phyloP scores from a whole-genome alignment of 2,797 vertebrate species.

The Microctenopoma lineatum region DNA sequence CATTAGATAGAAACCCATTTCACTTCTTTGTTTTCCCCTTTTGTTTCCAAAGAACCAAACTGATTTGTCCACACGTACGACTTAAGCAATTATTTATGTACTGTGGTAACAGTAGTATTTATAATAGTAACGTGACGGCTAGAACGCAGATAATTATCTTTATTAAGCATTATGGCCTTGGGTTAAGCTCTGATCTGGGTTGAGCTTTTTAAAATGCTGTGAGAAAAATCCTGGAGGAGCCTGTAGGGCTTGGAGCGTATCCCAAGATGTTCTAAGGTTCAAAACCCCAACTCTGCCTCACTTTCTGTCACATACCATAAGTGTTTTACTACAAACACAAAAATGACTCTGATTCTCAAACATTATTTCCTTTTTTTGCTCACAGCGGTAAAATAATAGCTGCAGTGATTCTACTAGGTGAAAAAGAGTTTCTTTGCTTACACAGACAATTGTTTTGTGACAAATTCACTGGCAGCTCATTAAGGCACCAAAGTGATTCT shows the following conservation, averaged over 20 bases:
- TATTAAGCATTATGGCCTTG: slow-evolving; percentile 75
- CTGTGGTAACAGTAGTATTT: slow-evolving; percentile 45
- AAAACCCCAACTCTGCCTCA: slow-evolving; percentile 24
- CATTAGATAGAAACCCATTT: slow-evolving; percentile 17
- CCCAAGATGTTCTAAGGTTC: slow-evolving; percentile 56
- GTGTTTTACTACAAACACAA: slow-evolving; percentile 16
- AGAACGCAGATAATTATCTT: slow-evolving; percentile 69
- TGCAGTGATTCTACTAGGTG: slow-evolving; percentile 15
- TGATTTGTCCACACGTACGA: slow-evolving; percentile 38
- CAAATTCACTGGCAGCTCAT: slow-evolving; percentile 71
- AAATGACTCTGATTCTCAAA: slow-evolving; percentile 13
- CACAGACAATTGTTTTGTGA: slow-evolving; percentile 59
- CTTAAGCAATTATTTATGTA: slow-evolving; percentile 18
- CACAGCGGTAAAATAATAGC: slow-evolving; percentile 25
- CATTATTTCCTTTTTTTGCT: slow-evolving; percentile 30
- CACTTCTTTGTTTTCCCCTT: slow-evolving; percentile 47
- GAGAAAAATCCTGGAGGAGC: slow-evolving; percentile 73
- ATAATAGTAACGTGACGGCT: slow-evolving; percentile 54
- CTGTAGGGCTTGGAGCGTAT: slow-evolving; percentile 67
- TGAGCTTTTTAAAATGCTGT: slow-evolving; percentile 68
- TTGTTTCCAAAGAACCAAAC: slow-evolving; percentile 52
- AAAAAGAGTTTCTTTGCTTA: slow-evolving; percentile 41
- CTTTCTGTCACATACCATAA: slow-evolving; percentile 21
- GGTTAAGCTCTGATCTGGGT: slow-evolving; percentile 75
- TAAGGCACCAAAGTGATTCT: slow-evolving; percentile 69